Evolutionary conservation across 2,888 invertebrate genomes (phyloP), one percentile per base, ranked within the genome.

Genomic region (Nudaria mundana): DNA sequence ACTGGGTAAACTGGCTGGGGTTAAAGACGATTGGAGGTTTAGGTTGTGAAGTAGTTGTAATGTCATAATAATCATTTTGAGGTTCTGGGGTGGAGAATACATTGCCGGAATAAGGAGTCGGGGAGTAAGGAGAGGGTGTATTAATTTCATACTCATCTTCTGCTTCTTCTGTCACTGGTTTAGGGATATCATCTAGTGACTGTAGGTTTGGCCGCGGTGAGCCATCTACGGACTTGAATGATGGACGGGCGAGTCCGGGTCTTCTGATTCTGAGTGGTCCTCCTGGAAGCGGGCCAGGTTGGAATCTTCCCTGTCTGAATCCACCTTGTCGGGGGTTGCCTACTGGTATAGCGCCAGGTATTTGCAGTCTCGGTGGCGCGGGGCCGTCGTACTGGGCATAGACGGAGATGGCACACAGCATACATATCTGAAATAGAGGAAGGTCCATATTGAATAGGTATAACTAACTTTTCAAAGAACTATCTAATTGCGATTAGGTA

Each of bases 141-240:
- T 86, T 86, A 44, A 90, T 89, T 33, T 91, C 90, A 28, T 80
- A 69, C 34, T 90, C 91, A 44, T 93, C 93, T 75, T 93, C 93
- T 12, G 90, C 89, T 55, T 93, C 91, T 74, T 93, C 93, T 1
- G 92, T 92, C 5, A 93, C 93, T 1, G 93, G 93, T 54, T 93
- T 91, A 8, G 92, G 80, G 32, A 76, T 82, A 48, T 90, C 89
- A 3, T 91, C 85, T 10, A 90, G 70, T 4, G 84, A 87, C 61
- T 89, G 90, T 11, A 85, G 73, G 56, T 63, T 84, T 3, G 87
- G 89, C 20, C 83, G 74, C 3, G 84, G 86, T 10, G 81, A 70
- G 10, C 75, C 90, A 59, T 71, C 91, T 52, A 76, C 89, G 36
- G 69, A 89, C 62, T 73, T 87, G 66, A 89, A 85, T 15, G 87